A percentile compares a stretch with the other conserved stretches of the same genome.
phyloP scores from a whole-genome alignment of 2,797 vertebrate genomes.

The Gallirallus australis region DNA sequence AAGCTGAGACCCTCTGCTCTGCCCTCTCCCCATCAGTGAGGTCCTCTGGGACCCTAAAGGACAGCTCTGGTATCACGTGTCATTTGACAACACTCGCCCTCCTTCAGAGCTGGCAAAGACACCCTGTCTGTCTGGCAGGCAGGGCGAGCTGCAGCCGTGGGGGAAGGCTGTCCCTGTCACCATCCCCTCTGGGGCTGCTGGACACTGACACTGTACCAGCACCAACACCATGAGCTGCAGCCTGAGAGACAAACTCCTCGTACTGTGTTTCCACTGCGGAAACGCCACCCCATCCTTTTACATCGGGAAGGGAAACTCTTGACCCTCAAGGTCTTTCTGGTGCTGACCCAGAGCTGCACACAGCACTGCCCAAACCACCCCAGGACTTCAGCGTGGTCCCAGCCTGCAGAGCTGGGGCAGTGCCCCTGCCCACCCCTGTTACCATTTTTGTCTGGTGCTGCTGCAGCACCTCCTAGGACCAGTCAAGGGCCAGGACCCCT shows the following conservation, averaged over 20 bases:
- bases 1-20: accelerated
- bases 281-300: constrained; percentile 52
- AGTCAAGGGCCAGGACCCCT: background rate
- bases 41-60: background rate
- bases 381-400: accelerated
- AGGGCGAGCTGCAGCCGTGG: accelerated
- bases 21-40: background rate
- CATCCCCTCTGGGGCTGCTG: background rate
- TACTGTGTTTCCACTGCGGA: constrained; percentile 18
- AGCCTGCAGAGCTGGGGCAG: accelerated
- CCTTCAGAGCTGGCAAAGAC: background rate
- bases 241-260: background rate
- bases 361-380: background rate
- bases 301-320: background rate
- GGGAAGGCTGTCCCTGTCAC: background rate
- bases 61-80: background rate
- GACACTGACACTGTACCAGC: background rate
- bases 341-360: background rate
- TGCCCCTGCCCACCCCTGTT: background rate
- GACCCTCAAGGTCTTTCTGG: background rate
- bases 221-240: accelerated
- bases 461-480: background rate
- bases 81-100: background rate
- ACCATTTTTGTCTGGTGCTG: background rate
- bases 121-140: background rate